Base-by-base conservation (phyloP, 2,888 invertebrate genomes). In the Caenorhabditis zanzibari region DNA sequence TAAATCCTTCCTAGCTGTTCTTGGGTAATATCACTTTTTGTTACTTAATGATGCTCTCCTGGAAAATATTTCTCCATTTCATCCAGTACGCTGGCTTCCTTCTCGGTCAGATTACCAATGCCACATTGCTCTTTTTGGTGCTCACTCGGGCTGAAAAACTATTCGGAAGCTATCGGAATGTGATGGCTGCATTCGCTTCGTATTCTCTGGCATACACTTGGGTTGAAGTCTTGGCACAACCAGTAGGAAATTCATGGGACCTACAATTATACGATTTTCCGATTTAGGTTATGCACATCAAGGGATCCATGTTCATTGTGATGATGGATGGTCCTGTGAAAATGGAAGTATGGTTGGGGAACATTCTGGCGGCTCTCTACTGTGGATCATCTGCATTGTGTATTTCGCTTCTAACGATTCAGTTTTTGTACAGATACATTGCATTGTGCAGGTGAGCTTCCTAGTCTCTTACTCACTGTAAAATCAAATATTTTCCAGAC, bases 351-450 rank as follows among this genome's bases (percentile, higher is more conserved):
- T 38, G n/a, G 32, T 24, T 72, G 26, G 79, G 79, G 1, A 64
- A 72, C 47, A 26, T 54, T 5, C 19, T 80, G 2, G 54, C 64
- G 0, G 63, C 72, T 9, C 52, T 80, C 26, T 80, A 68, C 28
- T 80, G 80, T 52, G 73, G 66, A 14, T 80, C 73, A 14, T 80
- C 71, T n/a, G 80, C 80, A 3, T 16, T 73, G 7, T 59, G 58
- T 44, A 80, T 80, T 41, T 47, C 80, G 2, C 58, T 80, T 10
- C 59, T 80, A 0, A 71, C 72, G 10, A 56, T 73, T n/a, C 80
- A 80, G 24, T 80, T 80, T 19, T 73, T 35, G 26, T 73, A 59
- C 24, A 24, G 73, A 38, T 80, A 59, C 26, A 22, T 72, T 0
- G 72, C 66, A 0, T n/a, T 80, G 19, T 80, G 80, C 73, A 80